phyloP scores from a whole-genome alignment of 2,888 invertebrate species.

The Adela reaumurella region DNA sequence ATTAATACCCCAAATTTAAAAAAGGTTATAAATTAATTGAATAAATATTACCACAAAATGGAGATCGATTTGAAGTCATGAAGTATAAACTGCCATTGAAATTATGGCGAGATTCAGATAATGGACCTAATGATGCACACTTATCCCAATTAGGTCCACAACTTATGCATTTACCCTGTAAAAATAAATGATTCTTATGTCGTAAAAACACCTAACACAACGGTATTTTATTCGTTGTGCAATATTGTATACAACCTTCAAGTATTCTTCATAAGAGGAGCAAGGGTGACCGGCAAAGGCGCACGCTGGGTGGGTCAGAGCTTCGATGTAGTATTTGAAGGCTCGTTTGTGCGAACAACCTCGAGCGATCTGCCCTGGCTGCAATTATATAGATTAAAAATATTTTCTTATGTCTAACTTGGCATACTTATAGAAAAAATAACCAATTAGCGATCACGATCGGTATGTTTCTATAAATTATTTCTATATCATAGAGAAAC shows the following conservation, averaged over 20 bases:
- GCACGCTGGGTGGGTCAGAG: constrained; percentile 23
- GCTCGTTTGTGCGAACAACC: constrained; percentile 37
- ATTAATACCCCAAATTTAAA: no score
- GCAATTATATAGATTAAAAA: not conserved
- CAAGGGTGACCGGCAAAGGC: constrained; percentile 28
- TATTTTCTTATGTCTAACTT: no score
- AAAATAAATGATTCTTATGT: no score
- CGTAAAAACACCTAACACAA: no score
- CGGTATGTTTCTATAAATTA: no score
- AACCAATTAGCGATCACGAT: no score
- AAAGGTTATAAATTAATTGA: no score
- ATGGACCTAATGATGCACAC: not conserved
- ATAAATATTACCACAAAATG: constrained; percentile 9
- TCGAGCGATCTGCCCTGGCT: constrained; percentile 23
- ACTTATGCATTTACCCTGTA: not conserved
- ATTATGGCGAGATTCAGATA: not conserved
- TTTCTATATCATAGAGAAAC: no score
- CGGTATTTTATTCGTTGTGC: no score
- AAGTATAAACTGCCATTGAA: constrained; percentile 5
- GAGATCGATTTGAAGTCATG: constrained; percentile 8
- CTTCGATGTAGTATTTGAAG: constrained; percentile 34
- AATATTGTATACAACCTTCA: no score
- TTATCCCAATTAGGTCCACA: not conserved
- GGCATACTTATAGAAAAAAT: no score
- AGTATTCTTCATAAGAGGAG: constrained; percentile 20